Evolutionary conservation across 2,797 vertebrate genomes (phyloP).

Genomic region (Propithecus perrieri): DNA sequence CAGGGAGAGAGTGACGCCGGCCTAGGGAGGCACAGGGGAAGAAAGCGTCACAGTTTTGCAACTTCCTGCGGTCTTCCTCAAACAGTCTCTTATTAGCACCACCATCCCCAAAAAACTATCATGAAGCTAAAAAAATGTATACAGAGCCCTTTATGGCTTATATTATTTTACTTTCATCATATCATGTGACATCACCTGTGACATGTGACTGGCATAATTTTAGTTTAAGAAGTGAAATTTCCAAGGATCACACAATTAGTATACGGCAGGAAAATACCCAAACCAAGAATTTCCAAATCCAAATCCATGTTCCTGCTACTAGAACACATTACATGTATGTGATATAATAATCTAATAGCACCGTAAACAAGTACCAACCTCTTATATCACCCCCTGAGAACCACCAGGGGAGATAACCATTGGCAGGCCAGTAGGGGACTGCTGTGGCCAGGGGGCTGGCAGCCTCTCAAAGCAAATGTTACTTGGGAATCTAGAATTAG

Average conservation of each 20-base stretch:
- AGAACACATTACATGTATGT: not conserved
- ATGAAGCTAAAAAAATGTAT: not conserved
- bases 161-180: not conserved
- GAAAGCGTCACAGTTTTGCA: not conserved
- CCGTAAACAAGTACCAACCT: not conserved
- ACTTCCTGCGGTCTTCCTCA: not conserved
- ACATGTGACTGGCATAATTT: not conserved
- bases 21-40: not conserved
- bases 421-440: accelerated
- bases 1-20: not conserved
- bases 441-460: too few species aligned
- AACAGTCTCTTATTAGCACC: not conserved
- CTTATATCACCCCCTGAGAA: not conserved
- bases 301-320: not conserved
- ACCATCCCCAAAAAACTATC: not conserved
- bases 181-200: not conserved
- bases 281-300: not conserved
- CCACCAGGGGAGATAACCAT: not conserved
- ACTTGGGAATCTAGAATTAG: not conserved
- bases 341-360: not conserved
- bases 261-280: not conserved
- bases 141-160: not conserved
- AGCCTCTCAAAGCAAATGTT: not conserved
- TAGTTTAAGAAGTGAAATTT: not conserved
- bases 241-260: not conserved